Evolutionary conservation across 2,797 vertebrate genomes (phyloP).

Genomic region (Tauraco hartlaubi): DNA sequence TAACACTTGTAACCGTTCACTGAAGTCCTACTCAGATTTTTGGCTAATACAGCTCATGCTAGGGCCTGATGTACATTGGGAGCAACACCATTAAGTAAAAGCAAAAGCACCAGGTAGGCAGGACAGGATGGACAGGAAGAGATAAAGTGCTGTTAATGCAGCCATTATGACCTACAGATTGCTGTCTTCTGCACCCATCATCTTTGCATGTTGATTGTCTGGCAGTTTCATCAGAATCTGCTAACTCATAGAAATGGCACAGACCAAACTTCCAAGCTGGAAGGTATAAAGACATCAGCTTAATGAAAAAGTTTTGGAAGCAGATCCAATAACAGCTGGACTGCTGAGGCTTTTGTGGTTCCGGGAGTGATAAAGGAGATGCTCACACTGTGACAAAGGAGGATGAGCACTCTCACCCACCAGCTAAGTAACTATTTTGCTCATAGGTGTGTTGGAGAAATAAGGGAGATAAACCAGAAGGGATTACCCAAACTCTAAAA

Average conservation of each 20-base stretch:
- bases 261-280: background rate
- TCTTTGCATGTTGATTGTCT: background rate
- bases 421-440: background rate
- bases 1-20: background rate
- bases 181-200: background rate
- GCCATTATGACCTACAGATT: background rate
- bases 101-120: background rate
- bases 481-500: too few relatives aligned
- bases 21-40: background rate
- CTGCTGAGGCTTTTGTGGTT: background rate
- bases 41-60: background rate
- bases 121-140: background rate
- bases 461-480: too few relatives aligned
- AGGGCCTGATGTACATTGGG: background rate
- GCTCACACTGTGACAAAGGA: rapidly evolving
- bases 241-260: background rate
- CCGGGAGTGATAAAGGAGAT: rapidly evolving
- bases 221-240: background rate
- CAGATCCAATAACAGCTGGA: background rate
- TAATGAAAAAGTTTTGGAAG: background rate
- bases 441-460: background rate
- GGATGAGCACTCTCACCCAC: background rate
- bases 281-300: background rate
- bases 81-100: background rate
- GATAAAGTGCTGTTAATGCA: background rate